Base-by-base conservation (phyloP, 2,113 vertebrate species). In the Hassar affinis region DNA sequence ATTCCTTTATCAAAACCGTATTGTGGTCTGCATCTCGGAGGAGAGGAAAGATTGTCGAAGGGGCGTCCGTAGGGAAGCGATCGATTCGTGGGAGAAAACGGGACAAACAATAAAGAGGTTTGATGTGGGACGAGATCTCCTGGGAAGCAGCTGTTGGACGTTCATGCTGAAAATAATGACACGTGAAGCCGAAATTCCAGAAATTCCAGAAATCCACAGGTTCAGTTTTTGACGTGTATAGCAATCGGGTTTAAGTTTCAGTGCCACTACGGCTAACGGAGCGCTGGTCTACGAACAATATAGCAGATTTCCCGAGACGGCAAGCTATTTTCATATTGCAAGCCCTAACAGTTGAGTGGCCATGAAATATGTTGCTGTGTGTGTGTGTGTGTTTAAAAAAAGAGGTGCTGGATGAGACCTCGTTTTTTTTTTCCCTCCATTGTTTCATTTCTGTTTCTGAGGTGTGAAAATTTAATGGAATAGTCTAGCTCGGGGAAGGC, bases 401-500 rank as follows among this genome's bases (percentile, higher is more conserved):
- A 57, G 47, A 27, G 20, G 1, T 4, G 35, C 8, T 33, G 52
- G 68, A 78, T 33, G 33, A 72, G 38, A 54, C 12, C 5, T 1
- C 49, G 33, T 69, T 68, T 79, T 64, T 68, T 42, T 69, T 47
- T 71, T 71, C 1, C 14, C 7, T 72, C 35, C 22, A 77, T 52
- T 80, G 83, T 69, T 78, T 84, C 78, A 71, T 76, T 82, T 78
- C 68, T 79, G 54, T 38, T 69, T 66, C 17, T 35, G 54, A 79
- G 71, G 82, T 86, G 84, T 84, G 80, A 88, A 85, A 82, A 84
- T 82, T 87, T 84, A 87, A 88, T 88, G 85, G 85, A 88, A 84
- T 79, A 52, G 83, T 84, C 68, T 78, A 78, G 76, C 85, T 81
- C 77, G 78, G 80, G 71, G 38, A 51, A 72, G 66, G 68, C 47